Conservation (phyloP, 1,140 invertebrate species). For the Heliconius melpomene region DNA sequence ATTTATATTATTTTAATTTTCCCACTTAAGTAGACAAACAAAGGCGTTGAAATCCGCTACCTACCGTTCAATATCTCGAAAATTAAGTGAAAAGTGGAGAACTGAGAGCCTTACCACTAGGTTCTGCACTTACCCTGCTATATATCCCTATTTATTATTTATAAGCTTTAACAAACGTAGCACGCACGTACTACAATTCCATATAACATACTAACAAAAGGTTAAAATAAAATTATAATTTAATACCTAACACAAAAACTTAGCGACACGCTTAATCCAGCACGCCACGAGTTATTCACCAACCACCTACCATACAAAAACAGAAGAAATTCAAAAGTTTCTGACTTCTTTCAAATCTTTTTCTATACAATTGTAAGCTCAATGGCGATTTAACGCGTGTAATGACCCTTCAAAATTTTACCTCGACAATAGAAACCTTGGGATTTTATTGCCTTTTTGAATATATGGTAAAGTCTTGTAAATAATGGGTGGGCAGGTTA, state of each 20-base stretch:
- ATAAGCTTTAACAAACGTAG: too few relatives aligned
- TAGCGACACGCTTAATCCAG: not conserved
- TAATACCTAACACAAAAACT: not conserved
- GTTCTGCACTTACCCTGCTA: too few relatives aligned
- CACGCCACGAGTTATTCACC: not conserved
- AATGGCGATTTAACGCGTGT: conserved; percentile 10
- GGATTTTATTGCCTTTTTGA: conserved; percentile 10
- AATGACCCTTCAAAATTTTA: conserved; percentile 4
- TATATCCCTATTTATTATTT: too few relatives aligned
- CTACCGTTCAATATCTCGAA: too few relatives aligned
- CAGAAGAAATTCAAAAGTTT: conserved; percentile 4
- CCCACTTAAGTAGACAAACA: too few relatives aligned
- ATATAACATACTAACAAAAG: not conserved
- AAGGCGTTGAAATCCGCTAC: too few relatives aligned
- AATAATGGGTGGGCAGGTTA: not conserved
- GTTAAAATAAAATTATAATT: not conserved
- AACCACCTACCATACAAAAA: not conserved
- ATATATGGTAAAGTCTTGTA: conserved; percentile 1
- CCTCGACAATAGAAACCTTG: not conserved
- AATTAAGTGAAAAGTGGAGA: too few relatives aligned
- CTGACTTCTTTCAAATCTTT: not conserved
- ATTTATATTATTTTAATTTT: too few relatives aligned
- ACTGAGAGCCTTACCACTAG: too few relatives aligned
- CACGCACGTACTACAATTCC: too few relatives aligned
- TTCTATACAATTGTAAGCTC: not conserved